phyloP scores from a whole-genome alignment of 1,140 invertebrate genomes.

The Polypedilum vanderplanki region DNA sequence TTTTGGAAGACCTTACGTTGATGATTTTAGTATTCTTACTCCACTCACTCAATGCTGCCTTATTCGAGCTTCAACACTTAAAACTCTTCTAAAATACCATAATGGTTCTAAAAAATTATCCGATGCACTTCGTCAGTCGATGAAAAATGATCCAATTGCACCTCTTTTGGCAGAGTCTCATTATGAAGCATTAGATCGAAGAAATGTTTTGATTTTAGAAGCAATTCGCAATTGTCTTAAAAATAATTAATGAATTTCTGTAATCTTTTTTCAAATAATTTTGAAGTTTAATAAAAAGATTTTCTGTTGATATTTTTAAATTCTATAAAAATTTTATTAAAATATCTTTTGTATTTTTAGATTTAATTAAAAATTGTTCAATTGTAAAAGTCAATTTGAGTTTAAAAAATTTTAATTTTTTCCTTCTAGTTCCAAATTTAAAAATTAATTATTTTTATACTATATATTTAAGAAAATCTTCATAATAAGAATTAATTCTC shows the following conservation, averaged over 20 bases:
- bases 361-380: too few relatives aligned
- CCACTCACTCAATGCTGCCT: constrained; percentile 89
- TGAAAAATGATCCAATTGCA: constrained; percentile 66
- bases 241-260: constrained; percentile 35
- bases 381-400: too few relatives aligned
- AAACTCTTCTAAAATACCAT: constrained; percentile 66
- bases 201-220: constrained; percentile 65
- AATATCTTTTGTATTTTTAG: too few relatives aligned
- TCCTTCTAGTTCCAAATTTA: too few relatives aligned
- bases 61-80: constrained; percentile 68
- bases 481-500: too few relatives aligned
- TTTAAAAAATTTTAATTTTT: too few relatives aligned
- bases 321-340: too few relatives aligned
- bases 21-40: constrained; percentile 88
- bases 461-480: too few relatives aligned
- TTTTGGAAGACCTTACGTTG: constrained; percentile 84
- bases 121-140: constrained; percentile 62
- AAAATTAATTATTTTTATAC: too few relatives aligned
- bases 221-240: constrained; percentile 62
- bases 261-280: too few relatives aligned
- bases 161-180: constrained; percentile 84
- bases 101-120: constrained; percentile 67
- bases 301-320: too few relatives aligned
- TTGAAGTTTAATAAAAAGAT: too few relatives aligned
- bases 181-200: constrained; percentile 72